Conservation (phyloP, 2,797 vertebrate species). For the Valencia hispanica region DNA sequence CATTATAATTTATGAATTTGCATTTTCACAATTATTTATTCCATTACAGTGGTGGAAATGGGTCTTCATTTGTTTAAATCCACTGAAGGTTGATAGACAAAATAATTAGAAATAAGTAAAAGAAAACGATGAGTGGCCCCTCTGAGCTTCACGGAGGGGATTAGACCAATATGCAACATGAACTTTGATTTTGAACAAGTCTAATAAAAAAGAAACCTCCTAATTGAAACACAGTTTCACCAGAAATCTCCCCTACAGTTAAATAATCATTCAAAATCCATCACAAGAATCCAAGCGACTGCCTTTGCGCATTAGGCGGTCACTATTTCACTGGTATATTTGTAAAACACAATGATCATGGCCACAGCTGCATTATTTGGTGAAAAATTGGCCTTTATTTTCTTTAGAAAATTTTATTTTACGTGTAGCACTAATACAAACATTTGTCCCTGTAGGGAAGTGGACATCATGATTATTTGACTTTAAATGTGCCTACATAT, state of each 20-base stretch:
- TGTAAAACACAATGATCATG: constrained; percentile 73
- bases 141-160: not conserved
- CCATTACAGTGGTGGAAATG: not conserved
- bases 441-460: constrained; percentile 55
- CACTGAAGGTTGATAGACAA: not conserved
- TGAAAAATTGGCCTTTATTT: constrained; percentile 81
- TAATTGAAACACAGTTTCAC: not conserved
- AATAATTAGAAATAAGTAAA: no score
- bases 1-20: not conserved
- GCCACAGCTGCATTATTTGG: constrained; percentile 71
- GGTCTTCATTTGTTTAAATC: not conserved
- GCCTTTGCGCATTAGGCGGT: not conserved
- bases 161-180: no score
- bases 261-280: not conserved
- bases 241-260: not conserved
- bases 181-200: not conserved
- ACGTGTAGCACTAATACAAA: constrained; percentile 73
- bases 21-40: not conserved
- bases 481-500: constrained; percentile 66
- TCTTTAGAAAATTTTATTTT: constrained; percentile 48
- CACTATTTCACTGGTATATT: constrained; percentile 17
- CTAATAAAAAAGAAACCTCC: not conserved
- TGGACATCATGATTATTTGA: constrained; percentile 48
- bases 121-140: not conserved
- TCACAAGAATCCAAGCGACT: not conserved